Percentiles rank a stretch among this genome's conserved stretches.
Evolutionary conservation across 1,140 invertebrate species (phyloP).

Genomic region (Pseudachorutes palmiensis): DNA sequence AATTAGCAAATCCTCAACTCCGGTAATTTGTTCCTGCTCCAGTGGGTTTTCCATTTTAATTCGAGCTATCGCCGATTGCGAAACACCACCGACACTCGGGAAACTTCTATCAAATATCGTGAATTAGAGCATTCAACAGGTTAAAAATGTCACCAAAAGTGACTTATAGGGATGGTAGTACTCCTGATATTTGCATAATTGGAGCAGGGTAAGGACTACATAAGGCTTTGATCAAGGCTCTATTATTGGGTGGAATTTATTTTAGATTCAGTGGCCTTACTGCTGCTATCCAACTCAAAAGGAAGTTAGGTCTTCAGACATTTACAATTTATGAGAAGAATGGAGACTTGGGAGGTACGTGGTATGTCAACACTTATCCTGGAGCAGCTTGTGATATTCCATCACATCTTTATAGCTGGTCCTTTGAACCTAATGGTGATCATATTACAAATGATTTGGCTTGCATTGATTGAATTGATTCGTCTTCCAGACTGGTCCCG

Average conservation of each 20-base stretch:
- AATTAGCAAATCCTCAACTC: too few species aligned
- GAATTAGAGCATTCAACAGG: too few species aligned
- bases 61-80: too few species aligned
- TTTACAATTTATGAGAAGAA: conserved; percentile 21
- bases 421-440: background rate
- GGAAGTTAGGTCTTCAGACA: background rate
- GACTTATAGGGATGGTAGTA: background rate
- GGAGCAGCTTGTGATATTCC: conserved; percentile 10
- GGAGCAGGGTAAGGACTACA: too few species aligned
- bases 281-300: conserved; percentile 13
- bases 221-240: too few species aligned
- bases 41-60: too few species aligned
- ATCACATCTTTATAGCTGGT: background rate
- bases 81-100: too few species aligned
- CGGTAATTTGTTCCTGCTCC: too few species aligned
- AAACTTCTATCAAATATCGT: too few species aligned
- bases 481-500: background rate
- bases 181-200: background rate
- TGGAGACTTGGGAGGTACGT: conserved; percentile 16
- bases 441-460: too few species aligned
- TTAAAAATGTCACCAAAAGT: background rate
- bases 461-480: background rate
- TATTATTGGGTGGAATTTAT: too few species aligned
- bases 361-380: conserved; percentile 17
- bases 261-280: conserved; percentile 9